These are phyloP conservation scores for Apostichopus leukothele DNA, from an alignment of 53 echinoderm and acorn worm species.

Conservation along the genomic window DNA sequence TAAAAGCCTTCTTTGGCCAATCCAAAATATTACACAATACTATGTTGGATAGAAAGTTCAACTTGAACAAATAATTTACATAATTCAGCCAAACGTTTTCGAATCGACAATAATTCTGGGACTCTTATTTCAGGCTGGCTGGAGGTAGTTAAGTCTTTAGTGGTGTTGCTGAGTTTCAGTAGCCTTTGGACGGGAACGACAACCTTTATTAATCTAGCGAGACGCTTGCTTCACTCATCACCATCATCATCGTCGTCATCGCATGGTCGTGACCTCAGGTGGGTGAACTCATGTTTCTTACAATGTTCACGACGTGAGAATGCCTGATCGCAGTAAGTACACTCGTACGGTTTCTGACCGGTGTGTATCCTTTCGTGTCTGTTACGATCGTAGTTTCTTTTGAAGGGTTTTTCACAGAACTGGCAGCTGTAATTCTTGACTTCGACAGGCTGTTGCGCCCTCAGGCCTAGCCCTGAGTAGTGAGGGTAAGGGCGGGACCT, in stretches of 20 bases:
- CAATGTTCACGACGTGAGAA: constrained; percentile 39
- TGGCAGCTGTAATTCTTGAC: constrained; percentile 29
- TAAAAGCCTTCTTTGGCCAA: too few relatives aligned
- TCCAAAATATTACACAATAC: not conserved
- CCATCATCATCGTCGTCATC: not conserved
- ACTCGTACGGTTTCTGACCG: constrained; percentile 42
- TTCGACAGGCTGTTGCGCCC: constrained; percentile 12
- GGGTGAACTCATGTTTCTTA: constrained; percentile 32
- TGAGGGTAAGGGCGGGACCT: constrained; percentile 23
- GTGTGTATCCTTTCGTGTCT: constrained; percentile 49
- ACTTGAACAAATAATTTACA: too few relatives aligned
- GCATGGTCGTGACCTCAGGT: not conserved
- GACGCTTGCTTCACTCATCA: not conserved
- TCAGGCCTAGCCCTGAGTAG: not conserved
- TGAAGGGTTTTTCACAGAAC: constrained; percentile 40
- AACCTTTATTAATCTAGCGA: not conserved
- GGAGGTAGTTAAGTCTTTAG: not conserved
- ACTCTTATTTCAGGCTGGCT: not conserved
- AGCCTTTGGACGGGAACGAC: not conserved
- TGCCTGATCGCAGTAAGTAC: constrained; percentile 37
- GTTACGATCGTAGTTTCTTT: constrained; percentile 43
- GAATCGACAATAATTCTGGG: too few relatives aligned
- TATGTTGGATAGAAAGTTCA: not conserved
- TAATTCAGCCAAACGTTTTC: too few relatives aligned
- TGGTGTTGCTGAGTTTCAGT: not conserved